These are phyloP conservation scores for Andrena bicolor DNA, from an alignment of 2,888 invertebrate genomes.

Conservation along the genomic window DNA sequence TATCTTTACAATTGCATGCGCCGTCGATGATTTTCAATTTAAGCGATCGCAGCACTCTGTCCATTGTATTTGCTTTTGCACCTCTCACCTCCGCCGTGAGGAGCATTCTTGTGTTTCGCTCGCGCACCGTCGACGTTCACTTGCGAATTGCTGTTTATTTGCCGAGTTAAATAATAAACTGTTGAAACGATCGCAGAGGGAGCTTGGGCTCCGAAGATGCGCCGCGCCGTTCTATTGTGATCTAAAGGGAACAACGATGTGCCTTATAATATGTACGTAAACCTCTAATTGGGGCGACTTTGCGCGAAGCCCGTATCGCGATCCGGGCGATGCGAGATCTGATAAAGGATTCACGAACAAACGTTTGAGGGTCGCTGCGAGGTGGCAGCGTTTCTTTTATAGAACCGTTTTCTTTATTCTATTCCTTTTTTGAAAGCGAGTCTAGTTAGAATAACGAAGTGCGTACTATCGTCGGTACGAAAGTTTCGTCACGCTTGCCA, in stretches of 20 bases:
- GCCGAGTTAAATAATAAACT: neutral
- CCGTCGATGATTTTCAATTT: neutral
- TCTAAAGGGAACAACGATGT: slow-evolving; percentile 59
- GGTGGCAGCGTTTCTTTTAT: slow-evolving; percentile 15
- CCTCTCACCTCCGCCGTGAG: neutral
- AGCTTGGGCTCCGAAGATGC: neutral
- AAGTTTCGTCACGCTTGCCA: slow-evolving; percentile 73
- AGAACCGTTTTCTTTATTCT: slow-evolving; percentile 25
- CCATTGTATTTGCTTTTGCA: neutral
- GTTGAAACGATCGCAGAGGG: neutral
- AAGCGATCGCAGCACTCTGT: slow-evolving; percentile 13
- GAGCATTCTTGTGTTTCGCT: neutral
- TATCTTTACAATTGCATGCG: neutral
- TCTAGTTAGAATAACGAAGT: slow-evolving; percentile 50
- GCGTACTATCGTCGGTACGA: slow-evolving; percentile 60
- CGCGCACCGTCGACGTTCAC: neutral
- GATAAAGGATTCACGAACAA: neutral
- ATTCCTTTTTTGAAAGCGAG: slow-evolving; percentile 41
- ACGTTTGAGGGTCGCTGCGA: neutral
- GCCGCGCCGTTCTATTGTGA: slow-evolving; percentile 39
- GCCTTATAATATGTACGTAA: slow-evolving; percentile 64
- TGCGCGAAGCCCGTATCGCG: no score
- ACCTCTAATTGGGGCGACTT: slow-evolving; percentile 47
- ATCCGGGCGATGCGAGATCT: slow-evolving; percentile 4
- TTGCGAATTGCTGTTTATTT: slow-evolving; percentile 40